A percentile compares a stretch with the other conserved stretches of the same genome.
Conservation (phyloP, 2,113 vertebrate genomes). For the Picathartes gymnocephalus region DNA sequence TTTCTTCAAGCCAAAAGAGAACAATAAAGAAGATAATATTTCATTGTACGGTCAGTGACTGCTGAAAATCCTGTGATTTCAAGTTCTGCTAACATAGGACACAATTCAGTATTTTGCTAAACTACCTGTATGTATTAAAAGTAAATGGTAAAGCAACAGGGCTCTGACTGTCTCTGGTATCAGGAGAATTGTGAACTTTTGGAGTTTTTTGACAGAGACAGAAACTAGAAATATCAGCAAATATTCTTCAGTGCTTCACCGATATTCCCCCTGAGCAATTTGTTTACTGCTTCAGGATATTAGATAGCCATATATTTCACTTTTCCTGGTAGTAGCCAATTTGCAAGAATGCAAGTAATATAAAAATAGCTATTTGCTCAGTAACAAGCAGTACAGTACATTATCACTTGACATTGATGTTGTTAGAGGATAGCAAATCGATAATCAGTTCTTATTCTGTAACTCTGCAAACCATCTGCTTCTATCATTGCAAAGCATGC, state of each 20-base stretch:
- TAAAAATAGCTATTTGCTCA: slow-evolving; percentile 73
- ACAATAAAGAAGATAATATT: background rate
- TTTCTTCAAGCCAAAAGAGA: background rate
- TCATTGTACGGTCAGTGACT: background rate
- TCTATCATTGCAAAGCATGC: slow-evolving; percentile 29
- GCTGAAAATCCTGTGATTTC: background rate
- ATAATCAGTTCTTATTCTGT: slow-evolving; percentile 70
- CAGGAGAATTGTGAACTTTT: slow-evolving; percentile 6
- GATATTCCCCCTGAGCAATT: slow-evolving; percentile 16
- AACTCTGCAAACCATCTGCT: slow-evolving; percentile 64
- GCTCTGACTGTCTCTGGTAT: background rate
- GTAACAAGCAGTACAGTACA: slow-evolving; percentile 67
- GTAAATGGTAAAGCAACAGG: background rate
- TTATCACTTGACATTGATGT: slow-evolving; percentile 64
- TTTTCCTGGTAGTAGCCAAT: slow-evolving; percentile 62
- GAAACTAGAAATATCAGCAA: slow-evolving; percentile 59
- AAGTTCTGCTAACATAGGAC: background rate
- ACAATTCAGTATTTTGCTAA: background rate
- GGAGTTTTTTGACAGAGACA: slow-evolving; percentile 1
- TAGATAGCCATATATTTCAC: slow-evolving; percentile 58
- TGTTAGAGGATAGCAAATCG: slow-evolving; percentile 68
- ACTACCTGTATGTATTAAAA: background rate
- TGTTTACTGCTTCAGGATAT: slow-evolving; percentile 55
- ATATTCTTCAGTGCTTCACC: slow-evolving; percentile 4
- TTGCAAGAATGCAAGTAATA: slow-evolving; percentile 71